phyloP scores from a whole-genome alignment of 2,888 invertebrate species.

The Branchellion lobata region DNA sequence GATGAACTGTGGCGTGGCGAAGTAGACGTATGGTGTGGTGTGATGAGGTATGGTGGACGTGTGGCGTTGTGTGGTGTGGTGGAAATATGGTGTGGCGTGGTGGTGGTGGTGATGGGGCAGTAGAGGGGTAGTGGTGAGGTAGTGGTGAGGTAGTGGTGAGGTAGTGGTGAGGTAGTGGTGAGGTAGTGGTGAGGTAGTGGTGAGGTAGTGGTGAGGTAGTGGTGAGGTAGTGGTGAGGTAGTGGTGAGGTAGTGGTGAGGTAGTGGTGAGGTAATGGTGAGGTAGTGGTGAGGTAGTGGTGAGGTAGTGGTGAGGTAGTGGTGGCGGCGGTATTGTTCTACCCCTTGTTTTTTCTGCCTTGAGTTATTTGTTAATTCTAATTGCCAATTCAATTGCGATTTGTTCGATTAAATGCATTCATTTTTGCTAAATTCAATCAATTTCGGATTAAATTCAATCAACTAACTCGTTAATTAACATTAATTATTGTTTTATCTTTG shows the following conservation, averaged over 20 bases:
- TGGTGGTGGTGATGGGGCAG: background rate
- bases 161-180: background rate
- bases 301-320: no score
- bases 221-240: background rate
- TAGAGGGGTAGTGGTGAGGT: background rate
- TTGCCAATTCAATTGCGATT: no score
- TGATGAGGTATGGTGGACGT: background rate
- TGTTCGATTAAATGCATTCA: no score
- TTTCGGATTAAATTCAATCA: no score
- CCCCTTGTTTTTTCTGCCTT: no score
- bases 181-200: no score
- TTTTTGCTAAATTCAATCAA: no score
- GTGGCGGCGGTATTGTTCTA: no score
- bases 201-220: background rate
- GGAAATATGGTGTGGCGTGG: background rate
- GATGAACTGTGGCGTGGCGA: background rate
- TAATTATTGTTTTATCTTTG: no score
- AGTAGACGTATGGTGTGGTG: background rate
- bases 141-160: conserved; percentile 11
- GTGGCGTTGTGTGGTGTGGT: background rate
- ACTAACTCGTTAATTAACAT: no score
- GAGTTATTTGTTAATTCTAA: no score
- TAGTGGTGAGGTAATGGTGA: background rate
- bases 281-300: no score
- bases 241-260: conserved; percentile 19